These are phyloP conservation scores for Rhombomys opimus DNA, from an alignment of 2,113 vertebrate genomes.

Conservation along the genomic window DNA sequence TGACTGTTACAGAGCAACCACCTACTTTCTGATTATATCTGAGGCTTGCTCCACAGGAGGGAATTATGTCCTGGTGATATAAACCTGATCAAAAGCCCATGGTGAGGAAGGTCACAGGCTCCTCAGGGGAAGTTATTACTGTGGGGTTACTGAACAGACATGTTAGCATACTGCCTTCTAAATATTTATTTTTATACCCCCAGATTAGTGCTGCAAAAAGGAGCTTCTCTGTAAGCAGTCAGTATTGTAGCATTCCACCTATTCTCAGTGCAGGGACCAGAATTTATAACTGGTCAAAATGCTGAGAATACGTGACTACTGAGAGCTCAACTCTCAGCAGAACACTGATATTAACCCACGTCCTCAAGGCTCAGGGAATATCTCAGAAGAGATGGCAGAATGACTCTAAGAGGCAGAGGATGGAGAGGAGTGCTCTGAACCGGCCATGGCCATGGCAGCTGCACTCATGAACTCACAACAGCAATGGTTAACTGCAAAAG, in stretches of 20 bases:
- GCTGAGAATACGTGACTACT: background rate
- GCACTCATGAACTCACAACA: background rate
- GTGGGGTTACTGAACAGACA: background rate
- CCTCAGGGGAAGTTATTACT: background rate
- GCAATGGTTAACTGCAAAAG: background rate
- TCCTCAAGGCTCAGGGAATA: background rate
- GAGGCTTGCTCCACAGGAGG: background rate
- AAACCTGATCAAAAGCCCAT: background rate
- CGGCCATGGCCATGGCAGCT: fast-evolving
- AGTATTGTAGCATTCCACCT: background rate
- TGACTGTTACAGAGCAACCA: background rate
- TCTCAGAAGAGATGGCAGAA: background rate
- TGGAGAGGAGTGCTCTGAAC: too few relatives aligned
- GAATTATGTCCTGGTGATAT: background rate
- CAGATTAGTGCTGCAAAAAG: background rate
- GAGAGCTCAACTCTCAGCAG: background rate
- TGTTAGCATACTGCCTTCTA: too few relatives aligned
- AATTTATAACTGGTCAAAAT: background rate
- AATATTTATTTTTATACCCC: background rate
- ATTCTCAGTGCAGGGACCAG: background rate
- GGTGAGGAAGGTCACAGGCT: background rate
- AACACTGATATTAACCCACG: too few relatives aligned
- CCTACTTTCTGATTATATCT: background rate
- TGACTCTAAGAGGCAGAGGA: background rate
- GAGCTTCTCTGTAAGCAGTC: background rate